Evolutionary conservation across 92 coral and sea anemone species (phyloP).

Genomic region (Metridium senile): DNA sequence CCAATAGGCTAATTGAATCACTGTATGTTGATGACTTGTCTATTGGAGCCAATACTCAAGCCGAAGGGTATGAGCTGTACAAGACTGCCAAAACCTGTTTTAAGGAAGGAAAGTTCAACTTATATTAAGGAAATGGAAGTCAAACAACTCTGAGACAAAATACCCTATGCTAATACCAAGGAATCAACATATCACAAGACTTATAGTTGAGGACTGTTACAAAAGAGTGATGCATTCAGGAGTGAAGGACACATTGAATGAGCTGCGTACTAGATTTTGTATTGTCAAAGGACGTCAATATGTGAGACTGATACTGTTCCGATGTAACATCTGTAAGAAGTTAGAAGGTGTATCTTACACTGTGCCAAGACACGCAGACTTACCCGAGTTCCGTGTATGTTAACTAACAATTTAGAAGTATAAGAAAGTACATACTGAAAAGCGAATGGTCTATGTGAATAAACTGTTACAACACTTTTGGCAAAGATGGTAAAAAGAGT

Average conservation of each 20-base stretch:
- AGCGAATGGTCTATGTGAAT: not conserved
- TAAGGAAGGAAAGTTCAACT: too few relatives aligned
- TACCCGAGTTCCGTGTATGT: constrained; percentile 34
- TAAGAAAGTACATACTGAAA: not conserved
- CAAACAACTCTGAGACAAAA: constrained; percentile 22
- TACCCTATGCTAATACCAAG: constrained; percentile 43
- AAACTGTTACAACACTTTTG: not conserved
- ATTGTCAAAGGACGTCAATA: constrained; percentile 49
- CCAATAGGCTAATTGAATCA: too few relatives aligned
- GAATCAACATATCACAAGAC: constrained; percentile 34
- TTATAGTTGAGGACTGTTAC: constrained; percentile 35
- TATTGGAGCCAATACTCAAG: too few relatives aligned
- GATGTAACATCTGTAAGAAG: constrained; percentile 35
- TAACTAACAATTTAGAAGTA: not conserved
- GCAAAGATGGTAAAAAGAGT: constrained; percentile 1
- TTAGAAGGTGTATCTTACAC: constrained; percentile 17
- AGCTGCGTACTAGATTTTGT: constrained; percentile 50
- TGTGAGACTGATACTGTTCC: constrained; percentile 29
- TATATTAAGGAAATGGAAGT: too few relatives aligned
- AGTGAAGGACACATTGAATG: constrained; percentile 47
- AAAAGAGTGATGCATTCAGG: constrained; percentile 38
- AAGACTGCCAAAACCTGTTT: too few relatives aligned
- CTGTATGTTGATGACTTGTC: too few relatives aligned
- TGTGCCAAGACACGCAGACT: constrained; percentile 29
- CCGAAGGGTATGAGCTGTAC: too few relatives aligned